Evolutionary conservation across 2,888 invertebrate genomes (phyloP).

Genomic region (Drosophila recens): DNA sequence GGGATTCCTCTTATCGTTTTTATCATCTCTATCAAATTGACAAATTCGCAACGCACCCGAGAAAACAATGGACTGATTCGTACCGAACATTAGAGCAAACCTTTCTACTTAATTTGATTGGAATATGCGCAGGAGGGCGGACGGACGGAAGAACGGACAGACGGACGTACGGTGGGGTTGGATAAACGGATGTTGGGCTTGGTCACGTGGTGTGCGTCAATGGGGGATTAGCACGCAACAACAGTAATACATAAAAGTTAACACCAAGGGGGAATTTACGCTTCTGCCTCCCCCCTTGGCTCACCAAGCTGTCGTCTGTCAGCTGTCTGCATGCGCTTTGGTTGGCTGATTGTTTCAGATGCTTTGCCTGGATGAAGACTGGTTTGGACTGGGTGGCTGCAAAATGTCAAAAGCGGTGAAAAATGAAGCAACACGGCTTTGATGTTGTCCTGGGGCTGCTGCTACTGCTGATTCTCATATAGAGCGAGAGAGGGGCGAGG

Average conservation of each 20-base stretch:
- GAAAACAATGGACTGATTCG: neutral
- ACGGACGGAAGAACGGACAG: conserved; percentile 10
- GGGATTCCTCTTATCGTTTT: neutral
- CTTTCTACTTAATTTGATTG: conserved; percentile 80
- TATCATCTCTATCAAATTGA: conserved; percentile 3
- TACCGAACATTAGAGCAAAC: conserved; percentile 50
- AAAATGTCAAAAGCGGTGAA: conserved; percentile 80
- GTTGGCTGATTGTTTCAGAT: conserved; percentile 79
- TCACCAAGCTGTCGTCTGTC: conserved; percentile 55
- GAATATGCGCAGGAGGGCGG: conserved; percentile 64
- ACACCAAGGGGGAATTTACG: conserved; percentile 17
- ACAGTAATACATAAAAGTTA: conserved; percentile 48
- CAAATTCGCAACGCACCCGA: conserved; percentile 1
- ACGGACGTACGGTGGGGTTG: conserved; percentile 8
- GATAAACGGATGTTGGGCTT: conserved; percentile 21
- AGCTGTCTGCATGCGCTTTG: conserved; percentile 75
- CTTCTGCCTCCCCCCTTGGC: neutral
- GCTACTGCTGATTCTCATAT: neutral
- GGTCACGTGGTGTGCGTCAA: conserved; percentile 32
- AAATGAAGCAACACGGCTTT: conserved; percentile 77
- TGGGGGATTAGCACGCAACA: conserved; percentile 67
- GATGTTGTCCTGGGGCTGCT: conserved; percentile 61
- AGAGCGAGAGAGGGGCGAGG: too few species aligned
- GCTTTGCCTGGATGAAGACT: conserved; percentile 9
- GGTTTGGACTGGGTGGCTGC: conserved; percentile 57